Conservation (phyloP, 2,888 invertebrate species). For the Hydrotaea cyrtoneurina region DNA sequence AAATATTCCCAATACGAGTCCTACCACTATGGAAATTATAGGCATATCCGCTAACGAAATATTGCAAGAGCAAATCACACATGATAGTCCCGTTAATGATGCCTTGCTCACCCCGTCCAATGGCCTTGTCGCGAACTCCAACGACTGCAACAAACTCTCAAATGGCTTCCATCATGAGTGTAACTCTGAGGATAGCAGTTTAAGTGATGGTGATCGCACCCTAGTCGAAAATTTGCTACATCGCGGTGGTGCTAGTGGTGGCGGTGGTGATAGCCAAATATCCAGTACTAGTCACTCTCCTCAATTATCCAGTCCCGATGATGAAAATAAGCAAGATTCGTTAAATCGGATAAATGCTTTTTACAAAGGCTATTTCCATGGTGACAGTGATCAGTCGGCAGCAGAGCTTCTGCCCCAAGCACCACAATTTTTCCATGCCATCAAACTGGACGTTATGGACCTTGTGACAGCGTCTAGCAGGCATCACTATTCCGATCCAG, state of each 20-base stretch:
- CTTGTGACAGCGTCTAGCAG: slow-evolving; percentile 55
- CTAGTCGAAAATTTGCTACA: slow-evolving; percentile 78
- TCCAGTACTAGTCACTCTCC: slow-evolving; percentile 80
- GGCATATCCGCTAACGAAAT: slow-evolving; percentile 81
- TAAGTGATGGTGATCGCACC: slow-evolving; percentile 87
- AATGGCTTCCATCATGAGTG: slow-evolving; percentile 81
- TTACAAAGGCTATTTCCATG: slow-evolving; percentile 71
- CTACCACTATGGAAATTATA: slow-evolving; percentile 81
- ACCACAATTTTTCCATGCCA: slow-evolving; percentile 75
- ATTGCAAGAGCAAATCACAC: slow-evolving; percentile 68
- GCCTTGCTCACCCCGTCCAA: slow-evolving; percentile 38
- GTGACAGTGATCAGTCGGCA: slow-evolving; percentile 27
- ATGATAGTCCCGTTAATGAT: not conserved
- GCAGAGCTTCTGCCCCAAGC: slow-evolving; percentile 46
- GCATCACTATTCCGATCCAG: slow-evolving; percentile 66
- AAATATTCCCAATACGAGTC: slow-evolving; percentile 84
- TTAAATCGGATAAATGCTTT: slow-evolving; percentile 74
- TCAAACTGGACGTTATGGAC: slow-evolving; percentile 72
- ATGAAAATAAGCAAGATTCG: slow-evolving; percentile 70
- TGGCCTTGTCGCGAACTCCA: slow-evolving; percentile 69
- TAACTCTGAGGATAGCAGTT: slow-evolving; percentile 88
- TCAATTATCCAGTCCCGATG: slow-evolving; percentile 80
- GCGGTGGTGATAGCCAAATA: slow-evolving; percentile 77
- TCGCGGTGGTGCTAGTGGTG: slow-evolving; percentile 57
- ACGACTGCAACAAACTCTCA: slow-evolving; percentile 38